Percentiles rank a stretch among this genome's conserved stretches.
These are phyloP conservation scores for Ophioninae sp. DNA, from an alignment of 2,888 invertebrate species.

Conservation along the genomic window DNA sequence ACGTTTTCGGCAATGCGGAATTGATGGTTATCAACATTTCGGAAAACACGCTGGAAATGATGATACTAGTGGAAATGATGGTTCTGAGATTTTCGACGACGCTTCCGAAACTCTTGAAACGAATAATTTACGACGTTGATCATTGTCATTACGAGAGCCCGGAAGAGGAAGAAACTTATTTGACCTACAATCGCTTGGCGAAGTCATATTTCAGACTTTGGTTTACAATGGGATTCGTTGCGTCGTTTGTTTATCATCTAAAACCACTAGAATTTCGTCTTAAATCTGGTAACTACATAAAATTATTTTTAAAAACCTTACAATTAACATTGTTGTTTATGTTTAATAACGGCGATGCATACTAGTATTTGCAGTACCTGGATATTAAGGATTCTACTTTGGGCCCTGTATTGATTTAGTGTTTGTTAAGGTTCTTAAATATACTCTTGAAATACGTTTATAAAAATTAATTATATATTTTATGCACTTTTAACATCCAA, in stretches of 20 bases:
- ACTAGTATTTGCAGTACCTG: too few relatives aligned
- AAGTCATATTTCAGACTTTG: constrained; percentile 30
- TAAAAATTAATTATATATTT: neutral
- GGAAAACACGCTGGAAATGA: constrained; percentile 26
- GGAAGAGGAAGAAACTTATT: constrained; percentile 44
- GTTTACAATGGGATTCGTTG: neutral
- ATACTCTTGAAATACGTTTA: neutral
- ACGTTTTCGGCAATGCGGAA: constrained; percentile 27
- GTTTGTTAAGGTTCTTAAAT: too few relatives aligned
- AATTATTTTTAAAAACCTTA: neutral
- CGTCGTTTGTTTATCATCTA: constrained; percentile 38
- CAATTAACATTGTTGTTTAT: neutral
- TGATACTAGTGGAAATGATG: constrained; percentile 46
- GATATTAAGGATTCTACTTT: too few relatives aligned
- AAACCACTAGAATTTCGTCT: constrained; percentile 45
- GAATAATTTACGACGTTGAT: constrained; percentile 14
- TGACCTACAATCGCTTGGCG: constrained; percentile 42
- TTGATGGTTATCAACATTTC: constrained; percentile 21
- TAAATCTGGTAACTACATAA: constrained; percentile 33
- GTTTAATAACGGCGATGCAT: neutral
- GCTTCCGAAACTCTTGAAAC: constrained; percentile 12
- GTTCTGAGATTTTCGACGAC: constrained; percentile 37
- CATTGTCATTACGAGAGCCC: constrained; percentile 18
- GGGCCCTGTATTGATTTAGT: too few relatives aligned
- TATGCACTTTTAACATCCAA: too few relatives aligned